phyloP scores from a whole-genome alignment of 2,797 vertebrate genomes.

The Melanotaenia pygmaea region DNA sequence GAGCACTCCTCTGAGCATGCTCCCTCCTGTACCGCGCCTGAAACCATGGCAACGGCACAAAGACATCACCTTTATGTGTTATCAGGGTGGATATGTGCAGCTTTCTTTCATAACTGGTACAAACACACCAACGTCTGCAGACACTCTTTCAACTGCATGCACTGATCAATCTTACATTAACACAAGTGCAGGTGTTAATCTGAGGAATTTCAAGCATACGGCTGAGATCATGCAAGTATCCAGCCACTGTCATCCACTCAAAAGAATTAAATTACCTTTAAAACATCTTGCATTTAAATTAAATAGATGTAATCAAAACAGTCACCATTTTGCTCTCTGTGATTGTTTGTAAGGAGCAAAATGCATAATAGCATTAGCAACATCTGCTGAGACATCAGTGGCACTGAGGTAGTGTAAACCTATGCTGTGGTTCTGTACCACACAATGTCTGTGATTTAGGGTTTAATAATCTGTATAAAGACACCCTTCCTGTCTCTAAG shows the following conservation, averaged over 20 bases:
- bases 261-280: background rate
- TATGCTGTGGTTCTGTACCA: slow-evolving; percentile 9
- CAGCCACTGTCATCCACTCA: background rate
- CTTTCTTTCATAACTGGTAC: slow-evolving; percentile 14
- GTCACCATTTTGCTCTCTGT: slow-evolving; percentile 1
- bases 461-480: slow-evolving; percentile 34
- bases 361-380: slow-evolving; percentile 8
- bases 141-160: slow-evolving; percentile 35
- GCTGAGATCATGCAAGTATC: slow-evolving; percentile 57
- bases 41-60: slow-evolving; percentile 71
- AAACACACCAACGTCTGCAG: slow-evolving; percentile 30
- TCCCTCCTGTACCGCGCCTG: slow-evolving; percentile 92
- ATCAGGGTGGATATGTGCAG: slow-evolving; percentile 16
- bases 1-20: slow-evolving; percentile 83
- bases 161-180: slow-evolving; percentile 18
- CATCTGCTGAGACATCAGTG: slow-evolving; percentile 13
- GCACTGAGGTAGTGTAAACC: slow-evolving; percentile 4
- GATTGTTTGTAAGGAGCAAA: slow-evolving; percentile 3
- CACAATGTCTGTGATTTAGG: slow-evolving; percentile 38
- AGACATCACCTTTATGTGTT: slow-evolving; percentile 59
- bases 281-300: background rate
- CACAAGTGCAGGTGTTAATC: slow-evolving; percentile 37
- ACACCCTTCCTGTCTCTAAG: slow-evolving; percentile 7
- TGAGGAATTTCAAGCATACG: slow-evolving; percentile 40
- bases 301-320: slow-evolving; percentile 18